Base-by-base conservation (phyloP, 1,140 invertebrate species). In the Hylaeus anthracinus region DNA sequence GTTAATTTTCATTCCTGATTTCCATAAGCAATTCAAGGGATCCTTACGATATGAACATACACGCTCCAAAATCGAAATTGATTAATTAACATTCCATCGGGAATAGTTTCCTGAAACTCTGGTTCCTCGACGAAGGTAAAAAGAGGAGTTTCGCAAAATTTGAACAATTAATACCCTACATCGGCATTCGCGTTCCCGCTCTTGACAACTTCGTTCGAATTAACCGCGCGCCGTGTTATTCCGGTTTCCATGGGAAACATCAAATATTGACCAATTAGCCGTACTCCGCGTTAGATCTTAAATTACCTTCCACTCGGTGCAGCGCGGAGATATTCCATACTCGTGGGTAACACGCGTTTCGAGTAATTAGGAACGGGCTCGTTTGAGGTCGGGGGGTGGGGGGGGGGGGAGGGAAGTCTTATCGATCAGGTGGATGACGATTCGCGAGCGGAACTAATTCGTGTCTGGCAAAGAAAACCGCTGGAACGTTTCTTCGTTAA, bases 221-320 rank as follows among this genome's bases (percentile, higher is more conserved):
- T 79, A 55, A 51, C 51, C 77, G 51, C 8, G 26, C 26, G 26
- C 26, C 26, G 26, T 41, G 69, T 72, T 69, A 51, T 79, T 72
- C 58, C 60, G 72, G 60, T 79, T 72, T 72, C 70, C 77, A 63
- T 15, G 58, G 51, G 77, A 79, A 79, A 79, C 70, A 72, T 79
- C 77, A 79, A 79, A 79, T 79, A 79, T 79, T 79, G 77, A 79
- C 70, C 77, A 79, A 79, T 79, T 79, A 79, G 61, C 53, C 69
- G 69, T 9, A 39, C 53, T 56, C 48, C 67, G n/a, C 41, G 51
- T 72, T 56, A 79, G 48, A 58, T 79, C 77, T 79, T 79, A 79
- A 79, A 72, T 79, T 79, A 79, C 69, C 77, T 72, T 56, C 60
- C 41, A 56, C 48, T 71, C 77, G 60, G 77, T 48, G 51, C 60